Percentiles rank a stretch among this genome's conserved stretches.
Evolutionary conservation across 2,113 vertebrate genomes (phyloP).

Genomic region (Monarcha castaneiventris): DNA sequence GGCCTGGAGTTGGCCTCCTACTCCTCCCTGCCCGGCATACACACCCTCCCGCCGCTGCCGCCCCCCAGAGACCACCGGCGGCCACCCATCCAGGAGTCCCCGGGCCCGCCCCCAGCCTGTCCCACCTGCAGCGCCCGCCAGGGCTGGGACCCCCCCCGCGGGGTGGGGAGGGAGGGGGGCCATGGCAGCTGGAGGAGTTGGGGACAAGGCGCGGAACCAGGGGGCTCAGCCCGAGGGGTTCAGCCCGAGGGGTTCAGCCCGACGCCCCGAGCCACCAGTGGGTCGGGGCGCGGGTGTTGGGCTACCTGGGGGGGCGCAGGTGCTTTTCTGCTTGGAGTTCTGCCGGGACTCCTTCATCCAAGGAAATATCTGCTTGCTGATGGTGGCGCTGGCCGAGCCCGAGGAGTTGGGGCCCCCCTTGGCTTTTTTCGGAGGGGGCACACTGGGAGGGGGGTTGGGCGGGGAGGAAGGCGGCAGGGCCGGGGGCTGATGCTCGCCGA

Average conservation of each 20-base stretch:
- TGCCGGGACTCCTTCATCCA: conserved; percentile 98
- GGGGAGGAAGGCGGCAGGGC: conserved; percentile 89
- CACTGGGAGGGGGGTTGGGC: conserved; percentile 83
- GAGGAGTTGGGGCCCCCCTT: conserved; percentile 83
- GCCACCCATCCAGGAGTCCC: background rate
- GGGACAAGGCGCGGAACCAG: background rate
- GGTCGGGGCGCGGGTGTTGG: background rate
- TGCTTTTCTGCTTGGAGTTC: conserved; percentile 94
- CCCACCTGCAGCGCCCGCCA: background rate
- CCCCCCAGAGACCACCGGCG: background rate
- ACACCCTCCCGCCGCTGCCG: background rate
- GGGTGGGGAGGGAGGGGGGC: accelerated
- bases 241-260: background rate
- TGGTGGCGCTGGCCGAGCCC: conserved; percentile 79
- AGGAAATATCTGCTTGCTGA: conserved; percentile 97
- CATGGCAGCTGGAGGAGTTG: background rate
- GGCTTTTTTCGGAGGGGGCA: conserved; percentile 86
- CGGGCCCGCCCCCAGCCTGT: background rate
- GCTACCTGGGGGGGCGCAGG: conserved; percentile 89
- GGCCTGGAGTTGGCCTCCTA: background rate
- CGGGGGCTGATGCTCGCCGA: conserved; percentile 84
- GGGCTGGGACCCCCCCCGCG: background rate
- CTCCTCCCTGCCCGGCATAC: background rate
- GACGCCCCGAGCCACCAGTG: background rate
- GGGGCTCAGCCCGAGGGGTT: background rate